Evolutionary conservation across 2,113 vertebrate species (phyloP), one percentile per base, ranked within the genome.

Genomic region (Orthonyx spaldingii): DNA sequence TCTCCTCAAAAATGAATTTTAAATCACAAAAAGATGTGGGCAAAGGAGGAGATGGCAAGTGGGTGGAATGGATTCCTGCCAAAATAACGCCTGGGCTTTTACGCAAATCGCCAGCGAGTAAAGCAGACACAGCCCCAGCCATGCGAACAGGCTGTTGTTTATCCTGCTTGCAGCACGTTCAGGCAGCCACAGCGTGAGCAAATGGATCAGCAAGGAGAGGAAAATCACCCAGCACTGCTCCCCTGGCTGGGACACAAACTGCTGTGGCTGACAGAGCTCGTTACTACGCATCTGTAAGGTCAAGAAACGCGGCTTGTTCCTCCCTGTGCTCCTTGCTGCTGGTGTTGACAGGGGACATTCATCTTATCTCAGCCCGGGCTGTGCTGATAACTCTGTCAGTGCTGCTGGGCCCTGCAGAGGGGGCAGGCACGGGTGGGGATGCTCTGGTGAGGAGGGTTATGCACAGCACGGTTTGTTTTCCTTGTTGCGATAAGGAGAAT

Each of bases 121-220:
- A 55, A 86, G 76, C 66, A 83, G 69, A 39, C 42, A 3, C 27
- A 59, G 9, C n/a, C 2, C 2, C 18, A 41, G 70, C 0, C 0
- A 4, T 14, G 74, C 1, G 1, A 66, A 33, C 9, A 41, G 41
- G 14, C 49, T 64, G 37, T 1, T 66, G 77, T 49, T 69, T 6
- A 3, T 55, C 22, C 41, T 18, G 55, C 50, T 17, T 26, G 59
- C 49, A 59, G 72, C 5, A 1, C 2, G 1, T 57, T n/a, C 39
- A 55, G 71, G 49, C 56, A 35, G 44, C 0, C 0, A 18, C 4
- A 46, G 59, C 0, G 0, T 0, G 12, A 75, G 26, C 47, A 55
- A 60, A 33, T 0, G 10, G 59, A 46, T 50, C 49, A 33, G 70
- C 7, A 3, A 39, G 17, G 71, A 28, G 63, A 44, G 68, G 44